These are phyloP conservation scores for Microtus oregoni DNA, from an alignment of 2,113 vertebrate species.

Conservation along the genomic window DNA sequence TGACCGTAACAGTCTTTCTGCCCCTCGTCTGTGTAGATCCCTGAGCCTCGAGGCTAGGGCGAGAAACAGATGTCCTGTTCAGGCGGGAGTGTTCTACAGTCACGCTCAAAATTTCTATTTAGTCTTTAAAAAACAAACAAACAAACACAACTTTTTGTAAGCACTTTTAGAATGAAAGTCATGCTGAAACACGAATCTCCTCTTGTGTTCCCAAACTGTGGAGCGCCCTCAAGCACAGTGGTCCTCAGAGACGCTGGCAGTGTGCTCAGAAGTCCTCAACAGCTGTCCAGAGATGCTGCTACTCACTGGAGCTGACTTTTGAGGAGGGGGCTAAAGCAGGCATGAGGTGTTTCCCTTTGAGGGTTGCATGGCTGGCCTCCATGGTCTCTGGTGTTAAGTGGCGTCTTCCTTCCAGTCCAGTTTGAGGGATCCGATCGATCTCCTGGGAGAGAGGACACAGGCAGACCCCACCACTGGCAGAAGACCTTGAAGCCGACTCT, in stretches of 20 bases:
- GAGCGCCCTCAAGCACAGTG: not conserved
- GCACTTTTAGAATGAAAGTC: not conserved
- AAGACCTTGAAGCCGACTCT: constrained; percentile 89
- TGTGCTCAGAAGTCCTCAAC: not conserved
- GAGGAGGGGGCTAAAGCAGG: not conserved
- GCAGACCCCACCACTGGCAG: constrained; percentile 89
- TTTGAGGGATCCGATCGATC: constrained; percentile 92
- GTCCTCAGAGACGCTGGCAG: fast-evolving
- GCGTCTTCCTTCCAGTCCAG: constrained; percentile 89
- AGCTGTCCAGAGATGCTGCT: not conserved
- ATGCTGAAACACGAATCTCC: not conserved
- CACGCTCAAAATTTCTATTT: not conserved
- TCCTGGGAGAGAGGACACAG: constrained; percentile 87
- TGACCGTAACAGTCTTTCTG: not conserved
- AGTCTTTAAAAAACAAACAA: not conserved
- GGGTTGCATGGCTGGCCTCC: fast-evolving
- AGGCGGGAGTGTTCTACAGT: not conserved
- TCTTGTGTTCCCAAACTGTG: not conserved
- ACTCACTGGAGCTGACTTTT: fast-evolving
- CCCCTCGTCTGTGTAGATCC: not conserved
- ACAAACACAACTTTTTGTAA: not conserved
- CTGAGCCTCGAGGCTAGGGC: not conserved
- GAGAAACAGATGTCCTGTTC: not conserved
- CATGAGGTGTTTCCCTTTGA: not conserved
- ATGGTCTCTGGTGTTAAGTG: constrained; percentile 22